Evolutionary conservation across 2,797 vertebrate genomes (phyloP), one percentile per base, ranked within the genome.

Genomic region (Sebastes iracundus): DNA sequence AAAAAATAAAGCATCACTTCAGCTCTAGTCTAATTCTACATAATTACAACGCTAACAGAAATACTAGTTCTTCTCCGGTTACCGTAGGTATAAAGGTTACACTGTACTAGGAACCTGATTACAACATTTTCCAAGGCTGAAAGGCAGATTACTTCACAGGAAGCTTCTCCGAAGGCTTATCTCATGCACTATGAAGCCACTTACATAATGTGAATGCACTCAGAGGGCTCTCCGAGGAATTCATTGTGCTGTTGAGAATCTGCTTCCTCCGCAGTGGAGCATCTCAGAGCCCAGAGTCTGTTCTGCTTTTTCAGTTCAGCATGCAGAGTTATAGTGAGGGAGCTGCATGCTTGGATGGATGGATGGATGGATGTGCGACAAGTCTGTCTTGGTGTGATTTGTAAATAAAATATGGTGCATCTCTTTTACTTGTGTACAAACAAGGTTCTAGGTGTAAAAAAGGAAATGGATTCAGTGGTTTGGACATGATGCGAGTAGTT

Each of bases 131-230:
- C 22, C 80, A 81, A 52, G 59, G 80, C 71, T 74, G 18, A 64
- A 60, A 77, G 14, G 23, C 53, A 65, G 70, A 80, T 78, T 59
- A 72, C 32, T 71, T 80, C 35, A 82, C 71, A 75, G 80, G 59
- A 88, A 86, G 83, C 63, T 9, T 87, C 83, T 70, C 75, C 52
- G 16, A 79, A 59, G 72, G 58, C 81, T 84, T 79, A 76, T 84
- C 76, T 83, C 46, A 62, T 70, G 59, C 64, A 22, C 52, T 56
- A 11, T 72, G 77, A 72, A 75, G 75, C 35, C 64, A 65, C 81
- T 88, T 85, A 79, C 70, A 76, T 81, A 77, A 90, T 20, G 18
- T 10, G 11, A 83, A 32, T 7, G 55, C 13, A 52, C 66, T 72
- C 69, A 52, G 33, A 58, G 74, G 74, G 58, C 33, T 71, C 33